These are phyloP conservation scores for Plagodis pulveraria DNA, from an alignment of 2,888 invertebrate genomes.

Conservation along the genomic window DNA sequence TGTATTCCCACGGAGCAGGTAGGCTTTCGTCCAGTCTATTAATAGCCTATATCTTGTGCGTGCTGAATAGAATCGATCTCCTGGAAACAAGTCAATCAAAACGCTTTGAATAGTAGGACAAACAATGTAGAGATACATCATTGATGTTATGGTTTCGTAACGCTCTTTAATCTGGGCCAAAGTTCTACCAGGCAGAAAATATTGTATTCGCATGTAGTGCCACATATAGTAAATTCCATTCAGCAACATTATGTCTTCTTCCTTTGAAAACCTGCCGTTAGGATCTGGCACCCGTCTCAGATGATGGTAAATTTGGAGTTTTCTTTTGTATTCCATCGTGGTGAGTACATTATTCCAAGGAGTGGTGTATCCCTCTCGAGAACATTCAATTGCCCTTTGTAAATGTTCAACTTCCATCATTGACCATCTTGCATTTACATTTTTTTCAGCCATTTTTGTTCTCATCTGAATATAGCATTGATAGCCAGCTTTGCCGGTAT, in stretches of 20 bases:
- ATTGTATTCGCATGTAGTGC: too few species aligned
- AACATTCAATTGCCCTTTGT: constrained; percentile 85
- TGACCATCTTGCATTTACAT: constrained; percentile 84
- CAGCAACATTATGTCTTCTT: constrained; percentile 87
- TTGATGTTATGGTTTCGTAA: too few species aligned
- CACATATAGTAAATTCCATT: constrained; percentile 44
- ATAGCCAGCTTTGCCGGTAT: constrained; percentile 86
- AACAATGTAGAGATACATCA: too few species aligned
- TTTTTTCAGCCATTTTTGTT: constrained; percentile 70
- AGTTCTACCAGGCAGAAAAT: too few species aligned
- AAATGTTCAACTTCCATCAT: constrained; percentile 88
- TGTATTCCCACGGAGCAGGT: too few species aligned
- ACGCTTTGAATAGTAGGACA: too few species aligned
- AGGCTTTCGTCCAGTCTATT: too few species aligned
- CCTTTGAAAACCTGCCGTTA: constrained; percentile 86
- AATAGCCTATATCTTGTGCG: too few species aligned
- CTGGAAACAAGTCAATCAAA: too few species aligned
- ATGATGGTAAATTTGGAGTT: constrained; percentile 87
- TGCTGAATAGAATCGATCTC: too few species aligned
- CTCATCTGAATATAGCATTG: constrained; percentile 89
- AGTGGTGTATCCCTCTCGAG: constrained; percentile 87
- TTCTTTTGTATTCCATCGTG: constrained; percentile 86
- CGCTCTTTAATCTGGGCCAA: too few species aligned
- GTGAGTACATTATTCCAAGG: constrained; percentile 90
- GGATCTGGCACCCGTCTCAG: constrained; percentile 72